Evolutionary conservation across 64 coral and sea anemone genomes (phyloP).

Genomic region (Actinia equina): DNA sequence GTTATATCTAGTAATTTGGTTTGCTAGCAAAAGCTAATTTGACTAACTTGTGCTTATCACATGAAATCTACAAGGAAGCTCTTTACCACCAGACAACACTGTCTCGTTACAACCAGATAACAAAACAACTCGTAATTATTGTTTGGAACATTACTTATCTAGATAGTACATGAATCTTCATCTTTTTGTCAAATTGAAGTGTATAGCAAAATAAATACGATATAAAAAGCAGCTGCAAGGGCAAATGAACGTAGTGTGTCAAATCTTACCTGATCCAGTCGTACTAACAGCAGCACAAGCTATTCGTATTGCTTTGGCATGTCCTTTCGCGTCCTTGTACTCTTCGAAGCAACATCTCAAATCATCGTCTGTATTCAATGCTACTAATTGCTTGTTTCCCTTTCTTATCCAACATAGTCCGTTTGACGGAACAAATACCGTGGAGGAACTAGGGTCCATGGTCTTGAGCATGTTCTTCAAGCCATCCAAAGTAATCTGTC

Average conservation of each 20-base stretch:
- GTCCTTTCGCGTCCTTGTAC: conserved; percentile 18
- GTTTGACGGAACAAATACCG: conserved; percentile 18
- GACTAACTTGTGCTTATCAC: no score
- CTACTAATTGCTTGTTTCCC: conserved; percentile 26
- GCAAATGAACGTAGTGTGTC: background rate
- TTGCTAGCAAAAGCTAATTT: no score
- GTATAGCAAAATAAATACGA: background rate
- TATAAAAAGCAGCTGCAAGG: background rate
- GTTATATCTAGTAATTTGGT: no score
- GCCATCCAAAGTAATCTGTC: background rate
- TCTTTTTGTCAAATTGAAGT: background rate
- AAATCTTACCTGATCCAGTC: conserved; percentile 1
- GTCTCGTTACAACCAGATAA: no score
- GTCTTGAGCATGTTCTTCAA: background rate
- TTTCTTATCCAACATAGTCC: conserved; percentile 24
- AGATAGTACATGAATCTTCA: no score
- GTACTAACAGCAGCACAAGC: background rate
- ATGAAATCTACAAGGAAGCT: no score
- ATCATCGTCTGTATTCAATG: conserved; percentile 1
- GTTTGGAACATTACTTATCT: no score
- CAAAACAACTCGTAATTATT: no score
- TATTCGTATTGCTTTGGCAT: background rate
- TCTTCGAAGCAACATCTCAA: conserved; percentile 8
- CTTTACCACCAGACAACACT: no score
- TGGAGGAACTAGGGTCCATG: background rate